phyloP scores from a whole-genome alignment of 1,140 invertebrate genomes.

The Physella acuta region DNA sequence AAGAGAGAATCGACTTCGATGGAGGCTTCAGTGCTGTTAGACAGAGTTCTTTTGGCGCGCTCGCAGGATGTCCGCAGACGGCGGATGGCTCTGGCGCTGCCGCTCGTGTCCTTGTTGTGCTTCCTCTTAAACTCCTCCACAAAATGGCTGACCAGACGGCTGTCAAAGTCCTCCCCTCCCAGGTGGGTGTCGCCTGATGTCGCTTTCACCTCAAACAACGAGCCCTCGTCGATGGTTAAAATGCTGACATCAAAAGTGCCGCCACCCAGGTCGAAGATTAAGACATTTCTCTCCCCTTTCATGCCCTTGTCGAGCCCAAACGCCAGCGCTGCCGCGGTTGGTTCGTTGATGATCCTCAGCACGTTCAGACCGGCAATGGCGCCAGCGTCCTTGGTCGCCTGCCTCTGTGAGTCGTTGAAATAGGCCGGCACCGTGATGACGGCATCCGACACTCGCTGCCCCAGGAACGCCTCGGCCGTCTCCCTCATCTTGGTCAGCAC shows the following conservation, averaged over 20 bases:
- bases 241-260: constrained; percentile 47
- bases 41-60: constrained; percentile 63
- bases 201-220: constrained; percentile 71
- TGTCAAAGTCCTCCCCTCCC: constrained; percentile 73
- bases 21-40: constrained; percentile 53
- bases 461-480: constrained; percentile 91
- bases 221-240: constrained; percentile 67
- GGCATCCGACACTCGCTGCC: constrained; percentile 60
- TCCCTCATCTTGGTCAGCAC: constrained; percentile 84
- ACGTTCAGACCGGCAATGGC: constrained; percentile 70
- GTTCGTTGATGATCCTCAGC: constrained; percentile 5
- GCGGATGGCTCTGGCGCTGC: constrained; percentile 47
- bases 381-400: constrained; percentile 43
- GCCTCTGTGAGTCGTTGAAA: constrained; percentile 59
- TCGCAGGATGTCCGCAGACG: constrained; percentile 72
- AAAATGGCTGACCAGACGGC: constrained; percentile 82
- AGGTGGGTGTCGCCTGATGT: constrained; percentile 29
- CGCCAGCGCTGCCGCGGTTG: constrained; percentile 59
- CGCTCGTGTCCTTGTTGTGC: constrained; percentile 48
- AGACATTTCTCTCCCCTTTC: constrained; percentile 45
- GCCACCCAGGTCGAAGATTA: constrained; percentile 33
- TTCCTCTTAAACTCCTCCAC: constrained; percentile 53
- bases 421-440: constrained; percentile 62
- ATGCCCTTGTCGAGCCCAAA: constrained; percentile 65
- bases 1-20: constrained; percentile 63